A percentile compares a stretch with the other conserved stretches of the same genome.
phyloP scores from a whole-genome alignment of 1,140 invertebrate species.

The Dendroctonus ponderosae region DNA sequence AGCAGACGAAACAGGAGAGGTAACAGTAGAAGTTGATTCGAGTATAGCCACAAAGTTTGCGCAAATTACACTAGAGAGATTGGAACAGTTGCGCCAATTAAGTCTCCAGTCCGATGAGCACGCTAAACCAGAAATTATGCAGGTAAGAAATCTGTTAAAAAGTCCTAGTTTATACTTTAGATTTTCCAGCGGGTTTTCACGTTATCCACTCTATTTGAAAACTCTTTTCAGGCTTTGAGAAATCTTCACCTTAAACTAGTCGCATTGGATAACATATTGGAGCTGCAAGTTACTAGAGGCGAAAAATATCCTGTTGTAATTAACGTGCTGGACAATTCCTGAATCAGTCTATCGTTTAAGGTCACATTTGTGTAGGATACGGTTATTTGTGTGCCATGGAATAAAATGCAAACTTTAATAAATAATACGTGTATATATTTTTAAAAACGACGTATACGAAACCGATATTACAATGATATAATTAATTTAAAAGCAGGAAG shows the following conservation, averaged over 20 bases:
- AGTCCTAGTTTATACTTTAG: background rate
- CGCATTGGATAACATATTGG: conserved; percentile 33
- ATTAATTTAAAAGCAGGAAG: conserved; percentile 10
- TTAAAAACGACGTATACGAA: conserved; percentile 21
- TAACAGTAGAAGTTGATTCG: conserved; percentile 33
- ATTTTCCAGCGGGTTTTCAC: no score
- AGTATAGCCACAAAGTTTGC: conserved; percentile 36
- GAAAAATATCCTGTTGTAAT: conserved; percentile 37
- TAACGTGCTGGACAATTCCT: conserved; percentile 17
- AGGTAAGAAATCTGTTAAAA: conserved; percentile 24
- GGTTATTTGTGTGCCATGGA: background rate
- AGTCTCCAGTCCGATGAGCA: conserved; percentile 27
- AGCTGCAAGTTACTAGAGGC: conserved; percentile 35
- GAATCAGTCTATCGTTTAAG: background rate
- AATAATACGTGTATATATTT: conserved; percentile 25
- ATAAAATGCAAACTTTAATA: conserved; percentile 11
- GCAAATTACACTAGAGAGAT: conserved; percentile 25
- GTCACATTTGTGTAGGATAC: background rate
- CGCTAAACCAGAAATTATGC: conserved; percentile 34
- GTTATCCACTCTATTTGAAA: background rate
- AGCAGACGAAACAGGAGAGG: conserved; percentile 33
- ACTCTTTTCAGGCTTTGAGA: conserved; percentile 13
- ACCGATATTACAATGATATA: conserved; percentile 2
- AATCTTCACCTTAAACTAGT: conserved; percentile 34
- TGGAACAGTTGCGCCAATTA: conserved; percentile 32